phyloP scores from a whole-genome alignment of 2,888 invertebrate genomes.

The Scaptodrosophila latifasciaeformis region DNA sequence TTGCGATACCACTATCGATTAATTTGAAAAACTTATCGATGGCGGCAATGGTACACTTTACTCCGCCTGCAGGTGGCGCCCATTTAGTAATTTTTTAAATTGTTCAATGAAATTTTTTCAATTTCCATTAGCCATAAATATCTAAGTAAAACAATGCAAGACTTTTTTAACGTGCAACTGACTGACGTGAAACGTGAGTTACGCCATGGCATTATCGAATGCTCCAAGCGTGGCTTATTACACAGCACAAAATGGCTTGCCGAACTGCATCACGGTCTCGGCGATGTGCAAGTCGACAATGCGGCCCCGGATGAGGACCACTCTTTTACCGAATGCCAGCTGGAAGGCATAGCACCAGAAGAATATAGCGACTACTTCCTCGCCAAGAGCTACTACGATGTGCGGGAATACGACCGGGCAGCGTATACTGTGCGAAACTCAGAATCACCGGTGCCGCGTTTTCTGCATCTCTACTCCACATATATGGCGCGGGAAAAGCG shows the following conservation, averaged over 20 bases:
- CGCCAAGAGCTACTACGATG: slow-evolving; percentile 92
- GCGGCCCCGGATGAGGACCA: slow-evolving; percentile 31
- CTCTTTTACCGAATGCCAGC: slow-evolving; percentile 42
- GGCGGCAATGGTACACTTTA: too few relatives aligned
- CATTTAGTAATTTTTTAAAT: too few relatives aligned
- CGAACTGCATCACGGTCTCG: slow-evolving; percentile 87
- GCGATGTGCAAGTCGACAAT: slow-evolving; percentile 77
- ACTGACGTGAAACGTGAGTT: slow-evolving; percentile 81
- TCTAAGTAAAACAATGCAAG: slow-evolving; percentile 48
- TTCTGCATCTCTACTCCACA: slow-evolving; percentile 89
- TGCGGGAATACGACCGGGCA: slow-evolving; percentile 91
- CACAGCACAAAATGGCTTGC: slow-evolving; percentile 92
- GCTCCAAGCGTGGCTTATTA: slow-evolving; percentile 85
- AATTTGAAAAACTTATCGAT: too few relatives aligned
- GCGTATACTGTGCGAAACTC: slow-evolving; percentile 86
- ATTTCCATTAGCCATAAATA: slow-evolving; percentile 12
- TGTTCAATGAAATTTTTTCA: too few relatives aligned
- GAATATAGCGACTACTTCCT: slow-evolving; percentile 83
- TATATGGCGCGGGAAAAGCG: slow-evolving; percentile 94
- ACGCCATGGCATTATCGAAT: slow-evolving; percentile 81
- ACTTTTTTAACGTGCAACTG: slow-evolving; percentile 76
- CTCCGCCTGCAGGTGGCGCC: too few relatives aligned
- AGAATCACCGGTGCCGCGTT: slow-evolving; percentile 83
- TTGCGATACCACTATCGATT: too few relatives aligned
- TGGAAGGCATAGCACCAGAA: slow-evolving; percentile 75